Conservation (phyloP, 2,888 invertebrate species). For the Chalcosyrphus nemorum region DNA sequence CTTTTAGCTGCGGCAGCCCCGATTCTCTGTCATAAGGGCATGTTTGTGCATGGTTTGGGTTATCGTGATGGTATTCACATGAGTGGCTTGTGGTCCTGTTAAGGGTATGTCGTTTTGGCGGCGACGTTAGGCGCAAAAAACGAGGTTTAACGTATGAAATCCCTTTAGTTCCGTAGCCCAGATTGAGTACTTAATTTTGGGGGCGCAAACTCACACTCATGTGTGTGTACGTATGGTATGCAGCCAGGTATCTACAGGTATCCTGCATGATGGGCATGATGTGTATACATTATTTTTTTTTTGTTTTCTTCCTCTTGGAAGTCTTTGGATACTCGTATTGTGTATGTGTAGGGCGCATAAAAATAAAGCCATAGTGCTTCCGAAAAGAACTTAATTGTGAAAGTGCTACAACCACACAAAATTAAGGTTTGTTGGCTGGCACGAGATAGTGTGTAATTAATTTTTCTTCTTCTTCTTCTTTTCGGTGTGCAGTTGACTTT, state of each 20-base stretch:
- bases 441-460: not conserved
- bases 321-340: not conserved
- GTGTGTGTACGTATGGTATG: no score
- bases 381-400: constrained; percentile 3
- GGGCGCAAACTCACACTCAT: constrained; percentile 20
- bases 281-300: not conserved
- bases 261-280: constrained; percentile 1
- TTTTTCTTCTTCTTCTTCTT: constrained; percentile 3
- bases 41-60: constrained; percentile 47
- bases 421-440: constrained; percentile 1
- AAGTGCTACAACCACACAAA: not conserved
- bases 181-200: constrained; percentile 59
- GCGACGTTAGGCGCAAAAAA: not conserved
- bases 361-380: not conserved
- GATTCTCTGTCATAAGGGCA: constrained; percentile 59
- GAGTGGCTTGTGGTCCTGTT: constrained; percentile 57
- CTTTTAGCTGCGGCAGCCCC: constrained; percentile 46
- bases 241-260: constrained; percentile 28
- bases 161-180: constrained; percentile 1
- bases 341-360: not conserved
- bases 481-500: not conserved
- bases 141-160: constrained; percentile 23
- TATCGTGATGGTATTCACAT: constrained; percentile 63
- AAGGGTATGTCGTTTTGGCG: constrained; percentile 12
- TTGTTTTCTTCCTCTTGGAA: not conserved